Conservation (phyloP, 2,797 vertebrate species). For the Argentina silus region DNA sequence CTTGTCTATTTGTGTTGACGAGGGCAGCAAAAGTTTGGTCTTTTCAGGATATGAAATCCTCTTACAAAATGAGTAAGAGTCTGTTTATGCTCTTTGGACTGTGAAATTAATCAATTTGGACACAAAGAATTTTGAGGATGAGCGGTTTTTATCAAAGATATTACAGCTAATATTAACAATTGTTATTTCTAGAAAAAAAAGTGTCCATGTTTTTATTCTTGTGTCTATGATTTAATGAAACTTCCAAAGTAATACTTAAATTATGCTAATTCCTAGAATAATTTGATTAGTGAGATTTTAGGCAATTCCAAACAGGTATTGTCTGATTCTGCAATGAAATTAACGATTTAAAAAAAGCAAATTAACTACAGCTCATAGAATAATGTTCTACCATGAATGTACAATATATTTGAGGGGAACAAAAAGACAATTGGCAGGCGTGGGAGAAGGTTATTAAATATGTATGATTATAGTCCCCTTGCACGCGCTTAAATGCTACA, state of each 20-base stretch:
- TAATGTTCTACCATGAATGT: conserved; percentile 22
- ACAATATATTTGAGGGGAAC: conserved; percentile 5
- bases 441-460: conserved; percentile 28
- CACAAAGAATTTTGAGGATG: conserved; percentile 35
- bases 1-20: no score
- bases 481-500: conserved; percentile 13
- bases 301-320: conserved; percentile 39
- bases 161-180: conserved; percentile 27
- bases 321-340: conserved; percentile 27
- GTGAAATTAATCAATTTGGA: conserved; percentile 32
- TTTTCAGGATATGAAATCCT: neutral
- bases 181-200: conserved; percentile 25
- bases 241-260: conserved; percentile 36
- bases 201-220: no score
- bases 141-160: conserved; percentile 21
- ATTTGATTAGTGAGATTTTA: conserved; percentile 36
- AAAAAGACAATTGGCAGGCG: conserved; percentile 20
- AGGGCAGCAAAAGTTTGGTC: neutral
- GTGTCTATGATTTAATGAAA: conserved; percentile 41
- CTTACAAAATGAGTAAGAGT: neutral
- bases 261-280: conserved; percentile 44
- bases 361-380: conserved; percentile 17
- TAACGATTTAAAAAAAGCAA: conserved; percentile 22
- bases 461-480: conserved; percentile 24
- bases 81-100: conserved; percentile 21